Evolutionary conservation across 2,888 invertebrate species (phyloP).

Genomic region (Argyresthia albistria): DNA sequence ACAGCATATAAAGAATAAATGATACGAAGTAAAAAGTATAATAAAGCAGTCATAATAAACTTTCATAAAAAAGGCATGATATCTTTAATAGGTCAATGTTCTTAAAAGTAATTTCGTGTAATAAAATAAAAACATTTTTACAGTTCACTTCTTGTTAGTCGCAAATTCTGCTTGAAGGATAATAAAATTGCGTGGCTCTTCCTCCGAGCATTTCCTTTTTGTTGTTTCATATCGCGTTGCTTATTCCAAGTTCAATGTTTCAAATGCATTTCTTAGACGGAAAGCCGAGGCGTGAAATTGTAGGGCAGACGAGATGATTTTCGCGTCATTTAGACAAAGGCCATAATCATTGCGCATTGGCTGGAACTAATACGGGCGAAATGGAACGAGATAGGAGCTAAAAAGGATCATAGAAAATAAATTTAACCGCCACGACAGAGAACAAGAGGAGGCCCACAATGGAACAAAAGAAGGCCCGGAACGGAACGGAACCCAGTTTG

Average conservation of each 20-base stretch:
- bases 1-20: slow-evolving; percentile 25
- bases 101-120: not conserved
- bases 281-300: slow-evolving; percentile 63
- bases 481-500: slow-evolving; percentile 47
- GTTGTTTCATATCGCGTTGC: too few relatives aligned
- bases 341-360: slow-evolving; percentile 68
- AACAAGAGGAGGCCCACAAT: slow-evolving; percentile 61
- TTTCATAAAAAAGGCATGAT: not conserved
- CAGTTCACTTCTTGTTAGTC: not conserved
- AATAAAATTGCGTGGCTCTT: not conserved
- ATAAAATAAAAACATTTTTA: slow-evolving; percentile 14
- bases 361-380: slow-evolving; percentile 70
- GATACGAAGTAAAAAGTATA: slow-evolving; percentile 3
- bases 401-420: slow-evolving; percentile 65
- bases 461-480: slow-evolving; percentile 60
- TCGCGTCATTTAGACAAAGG: slow-evolving; percentile 68
- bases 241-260: too few relatives aligned
- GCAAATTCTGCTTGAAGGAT: not conserved
- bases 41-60: slow-evolving; percentile 1
- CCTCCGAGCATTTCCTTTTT: not conserved
- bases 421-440: slow-evolving; percentile 64
- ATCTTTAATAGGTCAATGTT: not conserved
- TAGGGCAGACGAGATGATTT: slow-evolving; percentile 60
- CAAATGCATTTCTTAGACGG: slow-evolving; percentile 14
- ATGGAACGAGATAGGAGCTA: slow-evolving; percentile 65